Evolutionary conservation across 2,888 invertebrate genomes (phyloP).

Genomic region (Harmothoe impar): DNA sequence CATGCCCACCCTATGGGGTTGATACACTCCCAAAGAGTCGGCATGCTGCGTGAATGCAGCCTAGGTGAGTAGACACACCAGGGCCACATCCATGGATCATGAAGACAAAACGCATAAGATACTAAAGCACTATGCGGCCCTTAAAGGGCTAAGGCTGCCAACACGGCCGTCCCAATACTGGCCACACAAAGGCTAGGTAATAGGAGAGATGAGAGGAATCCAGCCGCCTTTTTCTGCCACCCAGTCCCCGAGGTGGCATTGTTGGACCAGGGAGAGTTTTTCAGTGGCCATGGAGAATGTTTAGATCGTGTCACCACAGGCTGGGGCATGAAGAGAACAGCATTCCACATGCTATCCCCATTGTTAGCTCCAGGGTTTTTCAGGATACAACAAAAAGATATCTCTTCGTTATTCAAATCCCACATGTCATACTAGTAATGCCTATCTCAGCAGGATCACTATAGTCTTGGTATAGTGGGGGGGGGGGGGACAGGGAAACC

Average conservation of each 20-base stretch:
- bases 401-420: not conserved
- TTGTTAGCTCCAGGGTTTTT: not conserved
- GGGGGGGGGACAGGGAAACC: no score
- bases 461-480: no score
- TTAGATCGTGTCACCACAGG: constrained; percentile 41
- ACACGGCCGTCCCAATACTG: not conserved
- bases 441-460: constrained; percentile 13
- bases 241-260: not conserved
- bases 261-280: constrained; percentile 13
- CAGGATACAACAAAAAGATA: not conserved
- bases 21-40: no score
- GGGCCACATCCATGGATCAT: no score
- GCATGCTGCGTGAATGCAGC: no score
- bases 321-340: constrained; percentile 26
- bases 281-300: constrained; percentile 30
- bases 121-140: no score
- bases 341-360: constrained; percentile 46
- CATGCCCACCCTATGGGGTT: no score
- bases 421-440: not conserved
- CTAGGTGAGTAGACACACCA: no score
- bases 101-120: no score
- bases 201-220: constrained; percentile 46
- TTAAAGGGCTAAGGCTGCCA: no score
- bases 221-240: not conserved
- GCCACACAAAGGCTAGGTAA: constrained; percentile 36